phyloP scores from a whole-genome alignment of 2,888 invertebrate genomes.

The Pedicia rivosa region DNA sequence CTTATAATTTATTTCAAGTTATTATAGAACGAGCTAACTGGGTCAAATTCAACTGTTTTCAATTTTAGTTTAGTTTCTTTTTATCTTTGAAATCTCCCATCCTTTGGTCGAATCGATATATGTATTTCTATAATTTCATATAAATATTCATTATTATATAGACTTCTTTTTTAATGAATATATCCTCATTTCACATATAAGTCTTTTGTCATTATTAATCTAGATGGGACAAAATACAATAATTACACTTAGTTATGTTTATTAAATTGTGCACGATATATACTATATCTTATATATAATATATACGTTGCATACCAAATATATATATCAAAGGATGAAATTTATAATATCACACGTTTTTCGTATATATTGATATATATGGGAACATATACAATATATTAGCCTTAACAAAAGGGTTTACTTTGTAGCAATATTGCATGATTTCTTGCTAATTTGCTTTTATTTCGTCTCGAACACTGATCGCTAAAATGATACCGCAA shows the following conservation, averaged over 20 bases:
- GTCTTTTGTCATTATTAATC: slow-evolving; percentile 5
- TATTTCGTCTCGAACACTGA: slow-evolving; percentile 4
- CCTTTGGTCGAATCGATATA: no score
- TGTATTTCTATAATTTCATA: no score
- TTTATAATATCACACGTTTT: slow-evolving; percentile 4
- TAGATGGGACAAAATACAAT: slow-evolving; percentile 4
- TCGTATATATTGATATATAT: no score
- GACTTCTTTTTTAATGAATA: slow-evolving; percentile 2
- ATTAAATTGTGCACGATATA: slow-evolving; percentile 2
- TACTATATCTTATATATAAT: background rate
- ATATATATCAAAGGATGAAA: background rate
- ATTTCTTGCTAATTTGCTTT: slow-evolving; percentile 4
- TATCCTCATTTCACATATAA: no score
- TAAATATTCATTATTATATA: slow-evolving; percentile 1
- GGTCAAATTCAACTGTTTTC: no score
- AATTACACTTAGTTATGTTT: background rate
- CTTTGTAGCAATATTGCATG: background rate
- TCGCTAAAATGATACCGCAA: slow-evolving; percentile 4
- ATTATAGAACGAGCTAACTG: no score
- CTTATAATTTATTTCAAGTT: no score
- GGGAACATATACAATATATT: no score
- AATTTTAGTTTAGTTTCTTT: no score
- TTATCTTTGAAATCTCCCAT: no score
- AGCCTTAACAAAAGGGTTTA: no score
- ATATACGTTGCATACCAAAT: no score